phyloP scores from a whole-genome alignment of 2,888 invertebrate species.

The Andricus curvator region DNA sequence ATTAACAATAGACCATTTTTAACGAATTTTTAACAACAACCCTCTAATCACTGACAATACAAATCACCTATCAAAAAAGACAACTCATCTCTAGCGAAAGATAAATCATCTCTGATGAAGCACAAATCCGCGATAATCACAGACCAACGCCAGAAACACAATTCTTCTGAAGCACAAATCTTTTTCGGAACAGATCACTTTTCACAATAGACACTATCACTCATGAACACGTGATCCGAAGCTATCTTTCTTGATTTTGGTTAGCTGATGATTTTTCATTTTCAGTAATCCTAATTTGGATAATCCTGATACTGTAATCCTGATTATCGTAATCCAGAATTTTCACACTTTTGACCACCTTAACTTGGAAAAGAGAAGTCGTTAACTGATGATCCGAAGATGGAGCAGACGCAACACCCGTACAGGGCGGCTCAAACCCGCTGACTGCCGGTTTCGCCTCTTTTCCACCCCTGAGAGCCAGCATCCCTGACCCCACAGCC shows the following conservation, averaged over 20 bases:
- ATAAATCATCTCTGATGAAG: background rate
- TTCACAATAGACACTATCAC: background rate
- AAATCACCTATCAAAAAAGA: background rate
- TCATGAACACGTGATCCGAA: background rate
- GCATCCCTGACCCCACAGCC: constrained; percentile 49
- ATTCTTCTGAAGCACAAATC: background rate
- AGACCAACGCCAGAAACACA: background rate
- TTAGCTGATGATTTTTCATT: background rate
- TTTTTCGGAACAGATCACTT: background rate
- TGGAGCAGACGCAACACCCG: constrained; percentile 63
- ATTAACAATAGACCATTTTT: background rate
- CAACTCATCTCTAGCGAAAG: background rate
- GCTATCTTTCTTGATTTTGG: background rate
- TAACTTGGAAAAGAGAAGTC: background rate
- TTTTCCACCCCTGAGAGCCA: constrained; percentile 67
- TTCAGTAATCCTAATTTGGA: background rate
- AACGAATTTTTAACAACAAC: background rate
- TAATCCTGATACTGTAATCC: background rate
- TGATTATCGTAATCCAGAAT: background rate
- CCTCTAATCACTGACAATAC: background rate
- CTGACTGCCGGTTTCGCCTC: constrained; percentile 75
- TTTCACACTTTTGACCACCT: background rate
- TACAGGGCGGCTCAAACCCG: constrained; percentile 71
- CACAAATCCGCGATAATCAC: background rate
- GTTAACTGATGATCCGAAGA: constrained; percentile 25